These are phyloP conservation scores for Dendrolimus pini DNA, from an alignment of 2,888 invertebrate species.

Conservation along the genomic window DNA sequence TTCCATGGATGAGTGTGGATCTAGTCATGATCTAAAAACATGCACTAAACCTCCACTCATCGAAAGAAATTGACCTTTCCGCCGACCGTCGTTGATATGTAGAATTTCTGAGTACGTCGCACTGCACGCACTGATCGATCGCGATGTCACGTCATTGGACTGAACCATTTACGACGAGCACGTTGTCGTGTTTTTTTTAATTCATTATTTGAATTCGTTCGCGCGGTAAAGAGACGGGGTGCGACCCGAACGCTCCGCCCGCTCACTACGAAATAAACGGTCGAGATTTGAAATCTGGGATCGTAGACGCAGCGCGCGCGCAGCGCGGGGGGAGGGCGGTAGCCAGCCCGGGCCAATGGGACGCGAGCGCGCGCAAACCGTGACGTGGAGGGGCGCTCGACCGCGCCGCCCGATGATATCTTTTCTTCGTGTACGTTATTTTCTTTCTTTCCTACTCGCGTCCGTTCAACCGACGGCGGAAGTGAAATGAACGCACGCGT, in stretches of 20 bases:
- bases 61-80: constrained; percentile 77
- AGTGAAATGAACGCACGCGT: constrained; percentile 70
- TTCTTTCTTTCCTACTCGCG: constrained; percentile 68
- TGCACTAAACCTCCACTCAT: constrained; percentile 87
- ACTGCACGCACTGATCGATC: constrained; percentile 69
- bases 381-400: constrained; percentile 48
- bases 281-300: constrained; percentile 75
- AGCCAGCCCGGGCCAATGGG: constrained; percentile 42
- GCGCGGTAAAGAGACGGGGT: constrained; percentile 33
- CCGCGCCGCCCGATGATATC: constrained; percentile 60
- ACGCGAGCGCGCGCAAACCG: constrained; percentile 51
- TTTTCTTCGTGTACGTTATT: constrained; percentile 69
- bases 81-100: constrained; percentile 23
- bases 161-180: constrained; percentile 56
- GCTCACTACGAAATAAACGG: constrained; percentile 73
- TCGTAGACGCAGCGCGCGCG: constrained; percentile 70
- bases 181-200: constrained; percentile 59
- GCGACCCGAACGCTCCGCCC: constrained; percentile 50
- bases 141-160: constrained; percentile 66
- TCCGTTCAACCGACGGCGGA: constrained; percentile 71
- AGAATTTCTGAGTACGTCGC: constrained; percentile 38
- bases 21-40: constrained; percentile 84
- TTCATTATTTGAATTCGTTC: constrained; percentile 31
- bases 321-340: constrained; percentile 37
- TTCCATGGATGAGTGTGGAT: constrained; percentile 88